Base-by-base conservation (phyloP, 2,888 invertebrate species). In the Neoascia interrupta region DNA sequence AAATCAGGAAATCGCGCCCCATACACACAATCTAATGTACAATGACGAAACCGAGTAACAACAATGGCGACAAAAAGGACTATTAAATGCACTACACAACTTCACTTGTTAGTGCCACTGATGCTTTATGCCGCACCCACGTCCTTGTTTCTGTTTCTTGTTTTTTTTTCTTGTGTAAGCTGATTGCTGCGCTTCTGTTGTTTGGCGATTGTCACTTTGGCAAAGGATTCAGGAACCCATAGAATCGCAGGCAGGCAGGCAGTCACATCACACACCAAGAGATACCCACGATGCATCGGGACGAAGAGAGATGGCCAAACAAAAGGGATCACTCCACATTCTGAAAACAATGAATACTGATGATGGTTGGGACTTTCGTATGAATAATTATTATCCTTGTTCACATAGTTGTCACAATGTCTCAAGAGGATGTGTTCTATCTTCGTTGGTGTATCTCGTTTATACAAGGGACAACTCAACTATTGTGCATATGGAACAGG, bases 331-430 rank as follows among this genome's bases (percentile, higher is more conserved):
- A 28, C 70, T 75, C 16, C 70, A 26, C 56, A 64, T 58, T 51
- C 64, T 64, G 72, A 64, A n/a, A 64, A 72, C 76, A 72, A 76
- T 76, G 76, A 76, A 72, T 72, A 64, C 76, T 76, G 76, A 76
- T 76, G 76, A 76, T 76, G 76, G 72, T 39, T 72, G 70, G 64
- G 76, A 76, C 58, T 76, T 58, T 70, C 39, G 64, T 76, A 76
- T 76, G 76, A 76, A 76, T 76, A 76, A 76, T 76, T 76, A 64
- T 76, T 72, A 76, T 76, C 76, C 64, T 72, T 66, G 79, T 66
- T 66, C 79, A 60, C 72, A 73, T 79, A 61, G 66, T 73, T 79
- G 76, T 72, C 64, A 79, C 66, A 79, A 72, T 72, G 72, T 79
- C 76, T 72, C 64, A 47, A 16, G 60, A 72, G 76, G 64, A 73